Conservation (phyloP, 92 coral and sea anemone genomes). For the Nematostella vectensis region DNA sequence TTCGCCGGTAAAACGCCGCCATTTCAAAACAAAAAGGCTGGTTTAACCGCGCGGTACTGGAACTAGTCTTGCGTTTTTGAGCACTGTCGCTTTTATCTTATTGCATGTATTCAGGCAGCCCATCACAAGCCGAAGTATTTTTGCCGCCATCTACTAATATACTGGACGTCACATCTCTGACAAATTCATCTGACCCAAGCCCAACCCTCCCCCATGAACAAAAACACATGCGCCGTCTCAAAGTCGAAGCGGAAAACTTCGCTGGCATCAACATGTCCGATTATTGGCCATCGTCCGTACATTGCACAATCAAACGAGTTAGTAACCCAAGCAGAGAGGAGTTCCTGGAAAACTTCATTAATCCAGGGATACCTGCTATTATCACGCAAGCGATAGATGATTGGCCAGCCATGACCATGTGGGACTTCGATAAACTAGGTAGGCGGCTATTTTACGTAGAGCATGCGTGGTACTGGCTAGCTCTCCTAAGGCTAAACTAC, state of each 20-base stretch:
- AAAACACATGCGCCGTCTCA: conserved; percentile 31
- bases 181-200: too few species aligned
- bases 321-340: conserved; percentile 50
- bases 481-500: too few species aligned
- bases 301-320: conserved; percentile 46
- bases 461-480: not conserved
- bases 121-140: conserved; percentile 7
- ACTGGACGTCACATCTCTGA: conserved; percentile 6
- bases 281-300: conserved; percentile 22
- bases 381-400: conserved; percentile 59
- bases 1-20: too few species aligned
- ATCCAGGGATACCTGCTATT: conserved; percentile 51
- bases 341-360: conserved; percentile 39
- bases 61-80: too few species aligned
- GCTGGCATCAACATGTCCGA: conserved; percentile 25
- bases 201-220: conserved; percentile 50
- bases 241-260: conserved; percentile 27
- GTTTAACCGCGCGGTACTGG: too few species aligned
- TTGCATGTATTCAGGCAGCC: too few species aligned
- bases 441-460: not conserved
- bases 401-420: conserved; percentile 48
- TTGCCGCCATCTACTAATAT: conserved; percentile 9
- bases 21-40: too few species aligned
- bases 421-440: conserved; percentile 71
- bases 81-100: too few species aligned